These are phyloP conservation scores for Oreotrochilus melanogaster DNA, from an alignment of 2,113 vertebrate species.

Conservation along the genomic window DNA sequence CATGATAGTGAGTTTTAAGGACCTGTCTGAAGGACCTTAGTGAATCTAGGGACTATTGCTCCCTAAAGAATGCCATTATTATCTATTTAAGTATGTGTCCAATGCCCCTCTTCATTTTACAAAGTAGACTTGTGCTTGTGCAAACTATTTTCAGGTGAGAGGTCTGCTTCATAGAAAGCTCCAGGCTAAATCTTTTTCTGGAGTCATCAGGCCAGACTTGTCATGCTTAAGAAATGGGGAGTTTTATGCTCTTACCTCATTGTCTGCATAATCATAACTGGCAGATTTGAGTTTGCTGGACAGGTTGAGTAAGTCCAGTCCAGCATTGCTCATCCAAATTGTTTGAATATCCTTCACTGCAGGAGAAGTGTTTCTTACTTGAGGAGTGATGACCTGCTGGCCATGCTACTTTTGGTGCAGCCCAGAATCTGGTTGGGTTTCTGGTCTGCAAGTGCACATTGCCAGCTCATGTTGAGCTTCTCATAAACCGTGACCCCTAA, in stretches of 20 bases:
- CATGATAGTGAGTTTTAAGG: not conserved
- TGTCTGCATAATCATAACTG: not conserved
- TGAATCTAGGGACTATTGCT: not conserved
- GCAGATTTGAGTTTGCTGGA: constrained; percentile 2
- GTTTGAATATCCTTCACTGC: not conserved
- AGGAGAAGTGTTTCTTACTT: not conserved
- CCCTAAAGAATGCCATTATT: not conserved
- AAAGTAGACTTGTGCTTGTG: not conserved
- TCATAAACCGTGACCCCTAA: too few species aligned
- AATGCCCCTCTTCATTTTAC: not conserved
- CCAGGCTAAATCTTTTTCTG: not conserved
- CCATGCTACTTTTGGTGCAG: too few species aligned
- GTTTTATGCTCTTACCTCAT: not conserved
- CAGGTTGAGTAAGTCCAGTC: not conserved
- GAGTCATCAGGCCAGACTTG: not conserved
- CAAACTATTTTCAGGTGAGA: not conserved
- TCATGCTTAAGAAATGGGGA: not conserved
- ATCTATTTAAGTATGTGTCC: not conserved
- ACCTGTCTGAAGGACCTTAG: not conserved
- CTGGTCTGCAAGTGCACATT: too few species aligned
- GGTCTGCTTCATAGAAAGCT: not conserved
- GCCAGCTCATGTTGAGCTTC: too few species aligned
- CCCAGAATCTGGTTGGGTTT: too few species aligned
- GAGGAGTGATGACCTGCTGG: not conserved
- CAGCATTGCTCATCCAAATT: not conserved